Conservation (phyloP, 2,888 invertebrate genomes). For the Cacoxenus indagator region DNA sequence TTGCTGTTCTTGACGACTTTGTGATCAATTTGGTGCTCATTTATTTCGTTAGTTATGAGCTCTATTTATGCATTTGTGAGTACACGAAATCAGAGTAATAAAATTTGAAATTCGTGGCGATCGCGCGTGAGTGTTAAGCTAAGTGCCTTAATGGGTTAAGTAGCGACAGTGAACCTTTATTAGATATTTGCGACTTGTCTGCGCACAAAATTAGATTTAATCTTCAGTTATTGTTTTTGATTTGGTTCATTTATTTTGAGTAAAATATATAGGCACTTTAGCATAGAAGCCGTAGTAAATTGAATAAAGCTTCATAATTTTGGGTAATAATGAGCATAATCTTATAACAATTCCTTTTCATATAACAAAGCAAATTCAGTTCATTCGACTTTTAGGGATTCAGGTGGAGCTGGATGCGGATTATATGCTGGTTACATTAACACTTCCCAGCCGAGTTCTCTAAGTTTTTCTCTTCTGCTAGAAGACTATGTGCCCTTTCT, state of each 20-base stretch:
- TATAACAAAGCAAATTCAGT: too few relatives aligned
- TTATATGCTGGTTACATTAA: too few relatives aligned
- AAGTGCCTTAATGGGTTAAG: constrained; percentile 30
- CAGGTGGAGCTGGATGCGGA: too few relatives aligned
- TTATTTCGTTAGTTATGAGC: constrained; percentile 7
- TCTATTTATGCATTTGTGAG: neutral
- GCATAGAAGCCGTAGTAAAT: too few relatives aligned
- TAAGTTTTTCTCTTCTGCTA: too few relatives aligned
- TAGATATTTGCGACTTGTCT: too few relatives aligned
- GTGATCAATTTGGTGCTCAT: constrained; percentile 4
- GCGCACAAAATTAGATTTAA: neutral
- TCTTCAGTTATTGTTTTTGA: neutral
- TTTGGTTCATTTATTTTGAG: neutral
- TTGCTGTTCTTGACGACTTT: neutral
- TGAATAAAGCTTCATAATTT: too few relatives aligned
- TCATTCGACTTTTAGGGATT: too few relatives aligned
- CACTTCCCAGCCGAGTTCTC: too few relatives aligned
- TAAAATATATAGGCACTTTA: neutral
- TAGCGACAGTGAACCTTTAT: neutral
- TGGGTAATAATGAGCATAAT: too few relatives aligned
- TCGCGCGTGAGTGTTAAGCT: constrained; percentile 29
- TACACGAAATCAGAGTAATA: neutral
- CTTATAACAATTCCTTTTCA: too few relatives aligned
- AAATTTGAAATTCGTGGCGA: neutral
- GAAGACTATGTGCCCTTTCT: too few relatives aligned